phyloP scores from a whole-genome alignment of 2,888 invertebrate species.

The Trachelus iudaicus region DNA sequence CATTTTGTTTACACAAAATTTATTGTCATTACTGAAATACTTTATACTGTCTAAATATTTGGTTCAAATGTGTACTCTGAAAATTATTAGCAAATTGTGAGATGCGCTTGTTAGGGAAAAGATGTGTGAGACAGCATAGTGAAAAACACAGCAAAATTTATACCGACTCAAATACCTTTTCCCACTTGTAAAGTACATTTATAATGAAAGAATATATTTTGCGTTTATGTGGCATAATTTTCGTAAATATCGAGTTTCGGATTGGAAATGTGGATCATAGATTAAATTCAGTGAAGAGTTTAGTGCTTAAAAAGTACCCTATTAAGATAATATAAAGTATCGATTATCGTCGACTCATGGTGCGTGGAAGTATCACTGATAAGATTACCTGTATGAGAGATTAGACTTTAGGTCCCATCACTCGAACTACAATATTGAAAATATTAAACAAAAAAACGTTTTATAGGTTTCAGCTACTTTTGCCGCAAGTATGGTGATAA shows the following conservation, averaged over 20 bases:
- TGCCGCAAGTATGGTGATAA: conserved; percentile 98
- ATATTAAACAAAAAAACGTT: neutral
- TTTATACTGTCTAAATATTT: too few species aligned
- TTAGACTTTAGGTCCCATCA: neutral
- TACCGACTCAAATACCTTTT: too few species aligned
- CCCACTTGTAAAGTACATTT: too few species aligned
- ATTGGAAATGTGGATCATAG: neutral
- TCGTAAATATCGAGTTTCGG: neutral
- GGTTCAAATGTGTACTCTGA: too few species aligned
- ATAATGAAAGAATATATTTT: neutral
- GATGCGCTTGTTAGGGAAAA: too few species aligned
- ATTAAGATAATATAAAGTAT: neutral
- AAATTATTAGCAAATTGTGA: too few species aligned
- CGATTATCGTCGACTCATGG: neutral
- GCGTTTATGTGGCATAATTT: neutral
- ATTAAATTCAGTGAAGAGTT: neutral
- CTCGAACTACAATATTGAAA: neutral
- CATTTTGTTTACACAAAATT: too few species aligned
- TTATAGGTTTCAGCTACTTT: conserved; percentile 92
- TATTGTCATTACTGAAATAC: too few species aligned
- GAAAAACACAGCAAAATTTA: too few species aligned
- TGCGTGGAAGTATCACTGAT: neutral
- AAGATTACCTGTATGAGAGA: neutral
- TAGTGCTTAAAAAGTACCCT: neutral
- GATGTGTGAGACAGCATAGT: too few species aligned